These are phyloP conservation scores for Schizaphis graminum DNA, from an alignment of 2,888 invertebrate species.

Conservation along the genomic window DNA sequence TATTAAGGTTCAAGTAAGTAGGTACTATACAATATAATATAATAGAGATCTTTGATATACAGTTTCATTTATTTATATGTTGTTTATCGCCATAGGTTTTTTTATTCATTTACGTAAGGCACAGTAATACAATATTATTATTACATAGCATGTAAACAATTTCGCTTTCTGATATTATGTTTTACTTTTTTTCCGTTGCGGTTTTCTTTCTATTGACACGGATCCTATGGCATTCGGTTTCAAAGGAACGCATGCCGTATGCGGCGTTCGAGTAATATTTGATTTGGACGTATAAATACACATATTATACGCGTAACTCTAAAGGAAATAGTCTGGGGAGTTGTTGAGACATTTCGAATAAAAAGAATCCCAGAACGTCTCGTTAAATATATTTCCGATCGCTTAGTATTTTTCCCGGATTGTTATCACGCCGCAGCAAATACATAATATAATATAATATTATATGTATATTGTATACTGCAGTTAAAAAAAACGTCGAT, in stretches of 20 bases:
- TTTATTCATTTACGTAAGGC: neutral
- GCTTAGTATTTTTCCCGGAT: neutral
- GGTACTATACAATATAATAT: neutral
- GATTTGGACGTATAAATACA: neutral
- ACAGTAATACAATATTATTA: neutral
- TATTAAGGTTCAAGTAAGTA: neutral
- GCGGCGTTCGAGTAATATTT: neutral
- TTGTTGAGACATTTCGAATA: neutral
- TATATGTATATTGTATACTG: neutral
- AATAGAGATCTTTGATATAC: neutral
- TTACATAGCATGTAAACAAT: neutral
- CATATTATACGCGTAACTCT: neutral
- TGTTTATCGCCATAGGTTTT: neutral
- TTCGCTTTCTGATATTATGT: neutral
- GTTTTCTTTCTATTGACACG: neutral
- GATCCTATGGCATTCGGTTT: conserved; percentile 4
- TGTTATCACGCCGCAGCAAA: neutral
- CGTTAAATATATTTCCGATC: neutral
- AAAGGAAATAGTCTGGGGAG: neutral
- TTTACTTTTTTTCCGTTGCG: neutral
- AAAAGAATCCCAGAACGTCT: conserved; percentile 8
- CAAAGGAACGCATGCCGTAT: neutral
- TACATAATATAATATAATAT: neutral
- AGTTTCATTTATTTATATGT: neutral
- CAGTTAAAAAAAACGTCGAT: conserved; percentile 35